Evolutionary conservation across 2,113 vertebrate genomes (phyloP).

Genomic region (Rousettus leschenaultii): DNA sequence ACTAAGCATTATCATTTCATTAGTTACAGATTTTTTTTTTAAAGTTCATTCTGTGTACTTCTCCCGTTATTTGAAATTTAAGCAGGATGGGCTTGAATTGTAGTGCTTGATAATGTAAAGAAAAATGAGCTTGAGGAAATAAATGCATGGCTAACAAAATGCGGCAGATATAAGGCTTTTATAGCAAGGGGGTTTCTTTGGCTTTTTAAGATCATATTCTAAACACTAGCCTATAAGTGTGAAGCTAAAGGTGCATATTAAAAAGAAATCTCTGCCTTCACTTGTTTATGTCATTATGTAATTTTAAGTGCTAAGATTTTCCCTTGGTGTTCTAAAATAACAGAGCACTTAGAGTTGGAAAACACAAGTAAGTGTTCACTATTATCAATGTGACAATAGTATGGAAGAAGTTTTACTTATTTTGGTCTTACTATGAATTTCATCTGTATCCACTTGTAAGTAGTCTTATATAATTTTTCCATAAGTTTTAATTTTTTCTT

Average conservation of each 20-base stretch:
- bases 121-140: background rate
- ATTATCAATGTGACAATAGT: background rate
- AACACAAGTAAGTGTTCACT: background rate
- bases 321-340: background rate
- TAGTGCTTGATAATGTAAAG: background rate
- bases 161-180: background rate
- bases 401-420: background rate
- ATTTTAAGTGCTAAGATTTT: background rate
- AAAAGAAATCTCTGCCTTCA: background rate
- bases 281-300: background rate
- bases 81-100: background rate
- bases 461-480: background rate
- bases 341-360: background rate
- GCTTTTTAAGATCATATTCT: background rate
- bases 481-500: background rate
- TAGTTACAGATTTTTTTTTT: slow-evolving; percentile 21
- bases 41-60: background rate
- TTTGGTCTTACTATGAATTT: background rate
- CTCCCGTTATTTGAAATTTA: slow-evolving; percentile 21
- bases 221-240: background rate
- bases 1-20: slow-evolving; percentile 15
- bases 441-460: background rate
- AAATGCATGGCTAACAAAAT: background rate
- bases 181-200: background rate
- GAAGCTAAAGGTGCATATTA: background rate